Conservation (phyloP, 2,888 invertebrate species). For the Machimus rusticus region DNA sequence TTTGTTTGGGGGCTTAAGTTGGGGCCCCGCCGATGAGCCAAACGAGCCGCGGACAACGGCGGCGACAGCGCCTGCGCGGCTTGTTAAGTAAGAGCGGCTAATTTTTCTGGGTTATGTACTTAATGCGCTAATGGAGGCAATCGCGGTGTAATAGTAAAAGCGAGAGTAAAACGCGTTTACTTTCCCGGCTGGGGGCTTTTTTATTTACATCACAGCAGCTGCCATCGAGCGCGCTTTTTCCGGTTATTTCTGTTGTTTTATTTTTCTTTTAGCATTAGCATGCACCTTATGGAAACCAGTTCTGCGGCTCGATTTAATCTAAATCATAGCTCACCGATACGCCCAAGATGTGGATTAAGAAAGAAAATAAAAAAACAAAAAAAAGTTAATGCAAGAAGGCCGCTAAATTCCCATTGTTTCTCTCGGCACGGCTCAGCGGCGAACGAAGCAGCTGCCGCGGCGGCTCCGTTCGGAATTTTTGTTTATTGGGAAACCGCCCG, state of each 20-base stretch:
- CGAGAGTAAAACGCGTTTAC: conserved; percentile 39
- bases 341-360: neutral
- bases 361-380: neutral
- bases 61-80: neutral
- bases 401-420: neutral
- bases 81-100: conserved; percentile 27
- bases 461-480: neutral
- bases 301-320: neutral
- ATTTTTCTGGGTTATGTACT: conserved; percentile 31
- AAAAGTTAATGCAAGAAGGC: neutral
- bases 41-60: neutral
- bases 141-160: conserved; percentile 18
- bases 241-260: neutral
- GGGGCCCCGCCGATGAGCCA: neutral
- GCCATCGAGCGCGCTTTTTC: neutral
- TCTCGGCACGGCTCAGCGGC: neutral
- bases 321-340: conserved; percentile 26
- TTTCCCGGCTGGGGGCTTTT: conserved; percentile 7
- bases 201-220: conserved; percentile 14
- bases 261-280: neutral
- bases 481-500: conserved; percentile 10
- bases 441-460: neutral
- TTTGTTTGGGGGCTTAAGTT: neutral
- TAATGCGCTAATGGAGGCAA: neutral
- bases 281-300: conserved; percentile 7